phyloP scores from a whole-genome alignment of 2,797 vertebrate species.

The Strix occidentalis region DNA sequence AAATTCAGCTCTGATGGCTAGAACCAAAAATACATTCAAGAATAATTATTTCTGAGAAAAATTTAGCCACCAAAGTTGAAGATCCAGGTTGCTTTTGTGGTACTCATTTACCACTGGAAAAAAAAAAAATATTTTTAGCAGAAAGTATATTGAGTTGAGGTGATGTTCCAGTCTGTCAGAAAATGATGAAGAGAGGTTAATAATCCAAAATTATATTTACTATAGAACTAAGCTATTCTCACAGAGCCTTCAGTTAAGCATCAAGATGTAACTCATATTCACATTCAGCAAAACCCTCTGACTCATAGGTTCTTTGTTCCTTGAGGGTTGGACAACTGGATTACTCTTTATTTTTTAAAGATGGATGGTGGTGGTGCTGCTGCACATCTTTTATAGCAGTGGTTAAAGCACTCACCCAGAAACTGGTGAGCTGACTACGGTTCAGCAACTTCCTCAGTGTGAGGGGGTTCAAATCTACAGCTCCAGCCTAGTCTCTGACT shows the following conservation, averaged over 20 bases:
- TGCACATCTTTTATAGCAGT: slow-evolving; percentile 57
- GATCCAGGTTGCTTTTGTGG: neutral
- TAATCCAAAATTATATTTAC: neutral
- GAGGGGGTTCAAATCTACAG: slow-evolving; percentile 32
- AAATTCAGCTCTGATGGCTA: neutral
- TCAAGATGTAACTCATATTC: slow-evolving; percentile 10
- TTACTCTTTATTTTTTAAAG: slow-evolving; percentile 63
- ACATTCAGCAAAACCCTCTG: slow-evolving; percentile 5
- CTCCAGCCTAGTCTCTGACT: slow-evolving; percentile 10
- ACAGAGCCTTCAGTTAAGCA: neutral
- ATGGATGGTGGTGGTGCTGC: slow-evolving; percentile 40
- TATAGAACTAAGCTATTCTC: neutral
- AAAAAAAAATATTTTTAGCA: neutral
- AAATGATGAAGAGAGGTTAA: neutral
- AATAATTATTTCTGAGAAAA: neutral
- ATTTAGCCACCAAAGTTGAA: neutral
- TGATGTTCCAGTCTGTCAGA: neutral
- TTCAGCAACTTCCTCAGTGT: neutral
- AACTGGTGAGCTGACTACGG: slow-evolving; percentile 46
- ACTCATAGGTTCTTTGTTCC: neutral
- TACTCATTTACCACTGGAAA: neutral
- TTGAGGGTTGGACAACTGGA: slow-evolving; percentile 34
- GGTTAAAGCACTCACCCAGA: slow-evolving; percentile 62
- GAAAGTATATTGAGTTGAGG: neutral
- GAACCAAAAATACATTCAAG: neutral